Evolutionary conservation across 2,888 invertebrate genomes (phyloP).

Genomic region (Tinea trinotella): DNA sequence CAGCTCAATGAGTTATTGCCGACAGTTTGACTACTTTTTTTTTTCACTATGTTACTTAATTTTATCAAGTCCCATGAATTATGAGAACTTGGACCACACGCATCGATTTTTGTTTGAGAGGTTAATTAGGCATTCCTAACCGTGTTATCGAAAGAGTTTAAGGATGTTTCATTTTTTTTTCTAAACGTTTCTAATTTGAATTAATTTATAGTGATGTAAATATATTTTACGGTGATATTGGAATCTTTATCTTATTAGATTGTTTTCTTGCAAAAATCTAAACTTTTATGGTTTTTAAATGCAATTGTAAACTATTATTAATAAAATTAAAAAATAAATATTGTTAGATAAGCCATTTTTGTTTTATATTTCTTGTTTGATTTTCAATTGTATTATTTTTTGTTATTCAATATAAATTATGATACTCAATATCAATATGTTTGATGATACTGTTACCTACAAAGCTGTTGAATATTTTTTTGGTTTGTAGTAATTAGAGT

Average conservation of each 20-base stretch:
- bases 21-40: constrained; percentile 65
- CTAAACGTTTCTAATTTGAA: constrained; percentile 1
- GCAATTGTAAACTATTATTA: no score
- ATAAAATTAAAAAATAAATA: no score
- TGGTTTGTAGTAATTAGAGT: no score
- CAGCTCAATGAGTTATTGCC: constrained; percentile 64
- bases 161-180: constrained; percentile 1
- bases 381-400: no score
- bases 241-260: not conserved
- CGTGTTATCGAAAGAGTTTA: constrained; percentile 15
- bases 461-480: no score
- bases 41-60: constrained; percentile 66
- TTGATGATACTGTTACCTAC: no score
- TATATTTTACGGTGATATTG: not conserved
- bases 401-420: no score
- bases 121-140: constrained; percentile 19
- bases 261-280: not conserved
- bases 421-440: no score
- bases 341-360: no score
- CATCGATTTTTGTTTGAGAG: constrained; percentile 21
- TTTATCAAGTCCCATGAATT: constrained; percentile 71
- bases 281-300: no score
- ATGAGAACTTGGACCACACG: constrained; percentile 67
- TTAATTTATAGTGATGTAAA: constrained; percentile 1
- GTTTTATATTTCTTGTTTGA: no score